Percentiles rank a stretch among this genome's conserved stretches.
Conservation (phyloP, 2,797 vertebrate species). For the Poeciliopsis infans region DNA sequence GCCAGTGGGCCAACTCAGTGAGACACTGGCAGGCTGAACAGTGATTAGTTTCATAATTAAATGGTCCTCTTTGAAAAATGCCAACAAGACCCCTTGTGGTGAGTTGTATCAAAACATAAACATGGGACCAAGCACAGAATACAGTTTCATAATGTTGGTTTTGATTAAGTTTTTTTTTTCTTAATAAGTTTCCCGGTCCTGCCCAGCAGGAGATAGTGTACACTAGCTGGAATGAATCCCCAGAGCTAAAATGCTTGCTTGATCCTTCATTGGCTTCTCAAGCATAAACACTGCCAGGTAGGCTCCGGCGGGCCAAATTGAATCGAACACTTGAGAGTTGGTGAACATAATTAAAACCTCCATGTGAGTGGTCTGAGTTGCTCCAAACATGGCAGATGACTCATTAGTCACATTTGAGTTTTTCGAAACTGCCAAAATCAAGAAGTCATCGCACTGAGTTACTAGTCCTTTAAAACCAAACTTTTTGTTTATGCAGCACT, state of each 20-base stretch:
- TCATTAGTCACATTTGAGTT: neutral
- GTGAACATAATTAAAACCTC: conserved; percentile 19
- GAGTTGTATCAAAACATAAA: conserved; percentile 5
- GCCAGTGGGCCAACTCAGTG: neutral
- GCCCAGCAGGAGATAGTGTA: conserved; percentile 4
- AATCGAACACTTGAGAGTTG: neutral
- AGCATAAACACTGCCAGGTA: conserved; percentile 7
- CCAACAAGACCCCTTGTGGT: conserved; percentile 6
- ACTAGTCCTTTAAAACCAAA: neutral
- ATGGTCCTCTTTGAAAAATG: neutral
- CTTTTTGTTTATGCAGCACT: neutral
- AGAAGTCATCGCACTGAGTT: neutral
- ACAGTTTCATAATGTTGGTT: conserved; percentile 11
- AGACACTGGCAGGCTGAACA: conserved; percentile 8
- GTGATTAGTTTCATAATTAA: conserved; percentile 8
- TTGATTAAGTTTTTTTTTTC: conserved; percentile 2
- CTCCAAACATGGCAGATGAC: conserved; percentile 8
- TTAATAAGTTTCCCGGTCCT: conserved; percentile 6
- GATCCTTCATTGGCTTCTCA: conserved; percentile 6
- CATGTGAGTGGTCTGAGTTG: conserved; percentile 1
- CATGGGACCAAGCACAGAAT: conserved; percentile 2
- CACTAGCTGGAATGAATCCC: conserved; percentile 12
- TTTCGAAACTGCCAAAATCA: neutral
- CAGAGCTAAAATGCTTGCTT: conserved; percentile 4
- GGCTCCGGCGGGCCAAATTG: conserved; percentile 1